Base-by-base conservation (phyloP, 2,797 vertebrate species). In the Bovichtus diacanthus region DNA sequence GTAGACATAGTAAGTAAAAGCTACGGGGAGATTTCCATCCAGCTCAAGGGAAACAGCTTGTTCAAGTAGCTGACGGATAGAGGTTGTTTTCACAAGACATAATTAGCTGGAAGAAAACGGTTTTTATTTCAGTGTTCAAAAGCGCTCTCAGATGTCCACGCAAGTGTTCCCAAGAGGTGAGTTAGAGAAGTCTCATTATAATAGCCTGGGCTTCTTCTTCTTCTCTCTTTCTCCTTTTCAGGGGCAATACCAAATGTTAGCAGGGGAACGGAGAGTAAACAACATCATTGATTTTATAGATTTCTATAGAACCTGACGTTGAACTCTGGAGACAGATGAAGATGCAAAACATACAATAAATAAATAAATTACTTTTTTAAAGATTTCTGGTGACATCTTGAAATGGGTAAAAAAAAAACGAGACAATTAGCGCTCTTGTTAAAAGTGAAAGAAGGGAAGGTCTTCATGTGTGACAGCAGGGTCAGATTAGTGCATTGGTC, bases 51-150 rank as follows among this genome's bases (percentile, higher is more conserved):
- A 74, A 72, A 66, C 5, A 0, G 41, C 50, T 67, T 18, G 41
- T 83, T 80, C 69, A 61, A 50, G 61, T 59, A 70, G 70, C 59
- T 82, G 85, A 80, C 62, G 82, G 84, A 83, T 44, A 70, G 49
- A 63, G 41, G 38, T 47, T 41, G 70, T 73, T 89, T 87, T 83
- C 80, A 82, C 67, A 18, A 64, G 53, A 84, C 21, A 49, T 76
- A 85, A 86, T 87, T 82, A 88, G 68, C 63, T 2, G 2, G 70
- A 66, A 66, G 70, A 73, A 76, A 78, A 69, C 38, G 0, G 70
- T 71, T 76, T n/a, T 88, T 82, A 64, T 82, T 83, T 82, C 70
- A 70, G 61, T 74, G 74, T 80, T 88, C 64, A 68, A 53, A 79
- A 81, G 56, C 36, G 54, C 64, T n/a, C 60, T 77, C 68, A 59